Base-by-base conservation (phyloP, 2,797 vertebrate genomes). In the Tauraco hartlaubi region DNA sequence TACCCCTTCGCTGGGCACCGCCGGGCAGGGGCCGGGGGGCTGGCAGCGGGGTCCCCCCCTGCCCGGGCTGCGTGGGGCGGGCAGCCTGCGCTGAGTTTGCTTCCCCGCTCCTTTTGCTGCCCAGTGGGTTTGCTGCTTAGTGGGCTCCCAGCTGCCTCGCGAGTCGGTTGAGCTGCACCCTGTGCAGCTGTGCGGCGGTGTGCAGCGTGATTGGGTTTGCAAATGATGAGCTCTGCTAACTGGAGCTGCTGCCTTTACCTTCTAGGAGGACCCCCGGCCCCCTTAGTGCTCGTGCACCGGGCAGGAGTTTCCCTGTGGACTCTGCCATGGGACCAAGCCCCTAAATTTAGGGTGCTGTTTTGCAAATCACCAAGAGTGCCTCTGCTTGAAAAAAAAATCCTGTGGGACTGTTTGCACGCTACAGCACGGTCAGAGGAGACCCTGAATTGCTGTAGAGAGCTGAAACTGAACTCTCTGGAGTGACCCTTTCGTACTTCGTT, bases 391-490 rank as follows among this genome's bases (percentile, higher is more conserved):
- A 41, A 41, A 28, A 8, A 6, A 66, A 14, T 25, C 56, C 72
- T 1, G 1, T 15, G 51, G 90, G 79, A 29, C 33, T 31, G 9
- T 16, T 41, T 21, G 52, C 9, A 9, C 37, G 64, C 41, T 43
- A 2, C 4, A 0, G 5, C 1, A 33, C 0, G 5, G 3, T 39
- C 4, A 21, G 78, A 56, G 76, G 63, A 54, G 51, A 5, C 17
- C 1, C 2, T 9, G 66, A 46, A 4, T 20, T 0, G 9, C 15
- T 26, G 2, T 6, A 11, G 41, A 33, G 67, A 61, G 39, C 33
- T 14, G 67, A 37, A 39, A 5, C 8, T 18, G 2, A 44, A 17
- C 6, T n/a, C 76, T 13, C 28, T 35, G 5, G 33, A 35, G 14
- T 33, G 63, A 55, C 9, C 54, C 67, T 80, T 48, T 48, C 4